These are phyloP conservation scores for Spodoptera frugiperda DNA, from an alignment of 1,140 invertebrate species.

Conservation along the genomic window DNA sequence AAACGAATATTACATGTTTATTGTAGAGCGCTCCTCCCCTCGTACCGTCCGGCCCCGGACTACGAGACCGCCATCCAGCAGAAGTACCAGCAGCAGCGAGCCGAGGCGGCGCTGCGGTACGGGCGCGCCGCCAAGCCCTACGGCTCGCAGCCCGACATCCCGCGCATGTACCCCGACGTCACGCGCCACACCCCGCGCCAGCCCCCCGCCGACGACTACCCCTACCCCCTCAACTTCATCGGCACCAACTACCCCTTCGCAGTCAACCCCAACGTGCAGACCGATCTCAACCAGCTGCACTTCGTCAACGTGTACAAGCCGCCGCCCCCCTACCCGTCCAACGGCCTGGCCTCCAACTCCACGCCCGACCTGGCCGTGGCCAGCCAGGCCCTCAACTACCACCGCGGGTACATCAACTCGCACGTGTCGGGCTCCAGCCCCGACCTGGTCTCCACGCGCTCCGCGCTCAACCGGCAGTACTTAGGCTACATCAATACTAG, in stretches of 20 bases:
- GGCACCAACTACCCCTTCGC: conserved; percentile 74
- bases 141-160: conserved; percentile 89
- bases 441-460: conserved; percentile 90
- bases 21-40: conserved; percentile 91
- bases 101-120: conserved; percentile 78
- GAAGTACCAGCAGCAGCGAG: conserved; percentile 88
- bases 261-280: conserved; percentile 76
- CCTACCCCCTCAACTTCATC: conserved; percentile 71
- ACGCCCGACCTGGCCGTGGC: conserved; percentile 93
- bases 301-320: conserved; percentile 92
- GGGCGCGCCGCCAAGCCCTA: conserved; percentile 82
- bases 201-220: conserved; percentile 68
- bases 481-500: conserved; percentile 80
- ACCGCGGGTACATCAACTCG: conserved; percentile 86
- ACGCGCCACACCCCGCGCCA: conserved; percentile 86
- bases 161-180: conserved; percentile 88
- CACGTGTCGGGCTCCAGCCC: conserved; percentile 92
- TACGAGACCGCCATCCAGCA: conserved; percentile 97
- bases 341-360: conserved; percentile 90
- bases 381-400: conserved; percentile 85
- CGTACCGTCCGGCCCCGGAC: conserved; percentile 96
- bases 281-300: conserved; percentile 83
- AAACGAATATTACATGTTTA: not conserved
- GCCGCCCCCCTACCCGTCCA: conserved; percentile 93
- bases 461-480: conserved; percentile 87